These are phyloP conservation scores for Parotocinclus haroldoi DNA, from an alignment of 2,797 vertebrate species.

Conservation along the genomic window DNA sequence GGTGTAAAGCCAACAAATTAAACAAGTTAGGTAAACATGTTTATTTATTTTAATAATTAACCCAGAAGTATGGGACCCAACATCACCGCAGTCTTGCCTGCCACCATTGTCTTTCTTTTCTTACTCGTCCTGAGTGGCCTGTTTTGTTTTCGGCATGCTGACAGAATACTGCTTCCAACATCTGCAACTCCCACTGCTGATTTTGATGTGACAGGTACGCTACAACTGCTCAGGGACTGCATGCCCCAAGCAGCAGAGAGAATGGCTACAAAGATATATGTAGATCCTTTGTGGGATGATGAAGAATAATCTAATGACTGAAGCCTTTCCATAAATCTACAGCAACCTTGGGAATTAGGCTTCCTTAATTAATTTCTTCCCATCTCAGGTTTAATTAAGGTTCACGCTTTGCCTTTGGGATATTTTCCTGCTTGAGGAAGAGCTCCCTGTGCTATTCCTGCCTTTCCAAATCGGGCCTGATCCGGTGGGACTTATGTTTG, in stretches of 20 bases:
- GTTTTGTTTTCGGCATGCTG: conserved; percentile 28
- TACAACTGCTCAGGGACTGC: not conserved
- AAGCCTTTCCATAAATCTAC: conserved; percentile 43
- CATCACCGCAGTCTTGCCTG: conserved; percentile 10
- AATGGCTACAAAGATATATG: not conserved
- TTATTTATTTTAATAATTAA: no score
- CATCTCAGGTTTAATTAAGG: conserved; percentile 46
- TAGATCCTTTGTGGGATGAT: not conserved
- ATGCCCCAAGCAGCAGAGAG: conserved; percentile 4
- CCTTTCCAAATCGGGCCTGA: conserved; percentile 43
- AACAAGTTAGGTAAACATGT: no score
- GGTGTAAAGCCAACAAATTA: no score
- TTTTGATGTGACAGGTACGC: not conserved
- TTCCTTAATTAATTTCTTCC: conserved; percentile 43
- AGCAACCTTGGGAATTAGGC: conserved; percentile 29
- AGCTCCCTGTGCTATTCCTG: conserved; percentile 21
- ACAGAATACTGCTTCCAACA: conserved; percentile 14
- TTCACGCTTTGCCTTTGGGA: conserved; percentile 36
- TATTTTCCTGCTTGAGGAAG: conserved; percentile 38
- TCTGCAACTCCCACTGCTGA: conserved; percentile 12
- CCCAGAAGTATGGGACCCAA: not conserved
- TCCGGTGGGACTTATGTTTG: conserved; percentile 41
- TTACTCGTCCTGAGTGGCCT: conserved; percentile 12
- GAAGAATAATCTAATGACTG: conserved; percentile 18
- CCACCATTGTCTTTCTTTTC: conserved; percentile 5